Conservation (phyloP, 2,113 vertebrate genomes). For the Apodemus speciosus region DNA sequence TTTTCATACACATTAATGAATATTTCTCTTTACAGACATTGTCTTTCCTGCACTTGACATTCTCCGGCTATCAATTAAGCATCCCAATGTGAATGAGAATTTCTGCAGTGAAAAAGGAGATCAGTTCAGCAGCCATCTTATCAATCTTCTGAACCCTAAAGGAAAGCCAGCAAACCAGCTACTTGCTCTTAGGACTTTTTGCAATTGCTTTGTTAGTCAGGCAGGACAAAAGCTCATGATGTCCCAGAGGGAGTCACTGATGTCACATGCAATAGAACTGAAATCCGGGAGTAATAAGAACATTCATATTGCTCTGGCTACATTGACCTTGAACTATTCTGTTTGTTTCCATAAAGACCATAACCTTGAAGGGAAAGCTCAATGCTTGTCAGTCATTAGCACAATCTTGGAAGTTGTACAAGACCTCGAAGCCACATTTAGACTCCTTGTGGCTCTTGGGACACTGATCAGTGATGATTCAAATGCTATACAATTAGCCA, state of each 20-base stretch:
- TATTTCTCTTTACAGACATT: slow-evolving; percentile 89
- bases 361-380: slow-evolving; percentile 96
- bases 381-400: slow-evolving; percentile 96
- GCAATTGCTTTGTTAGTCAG: slow-evolving; percentile 94
- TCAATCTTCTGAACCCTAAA: slow-evolving; percentile 91
- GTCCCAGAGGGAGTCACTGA: slow-evolving; percentile 92
- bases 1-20: slow-evolving; percentile 46
- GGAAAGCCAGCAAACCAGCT: slow-evolving; percentile 96
- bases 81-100: slow-evolving; percentile 93
- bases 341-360: slow-evolving; percentile 91
- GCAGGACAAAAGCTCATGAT: slow-evolving; percentile 92
- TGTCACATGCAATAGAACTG: slow-evolving; percentile 93
- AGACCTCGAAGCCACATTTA: slow-evolving; percentile 97
- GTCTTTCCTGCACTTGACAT: slow-evolving; percentile 98
- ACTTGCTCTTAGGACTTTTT: slow-evolving; percentile 94
- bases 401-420: slow-evolving; percentile 94
- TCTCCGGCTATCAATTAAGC: slow-evolving; percentile 94
- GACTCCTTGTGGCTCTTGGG: slow-evolving; percentile 96
- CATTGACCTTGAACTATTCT: slow-evolving; percentile 95
- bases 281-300: slow-evolving; percentile 93
- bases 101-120: slow-evolving; percentile 93
- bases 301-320: slow-evolving; percentile 96
- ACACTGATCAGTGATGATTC: slow-evolving; percentile 93
- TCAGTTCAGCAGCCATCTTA: slow-evolving; percentile 92
- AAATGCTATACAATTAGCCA: slow-evolving; percentile 94